phyloP scores from a whole-genome alignment of 2,113 vertebrate species.

The Arothron firmamentum region DNA sequence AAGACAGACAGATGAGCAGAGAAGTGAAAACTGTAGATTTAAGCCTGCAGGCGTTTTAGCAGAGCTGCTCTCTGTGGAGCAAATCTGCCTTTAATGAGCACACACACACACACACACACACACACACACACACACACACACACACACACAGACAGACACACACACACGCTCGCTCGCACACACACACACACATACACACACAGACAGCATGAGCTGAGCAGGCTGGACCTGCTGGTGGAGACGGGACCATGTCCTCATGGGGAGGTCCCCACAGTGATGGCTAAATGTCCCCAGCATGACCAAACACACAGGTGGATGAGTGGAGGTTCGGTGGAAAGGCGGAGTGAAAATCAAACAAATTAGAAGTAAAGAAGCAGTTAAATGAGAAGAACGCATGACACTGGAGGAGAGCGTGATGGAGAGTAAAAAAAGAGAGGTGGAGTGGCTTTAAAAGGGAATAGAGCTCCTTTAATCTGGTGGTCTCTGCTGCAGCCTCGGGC shows the following conservation, averaged over 20 bases:
- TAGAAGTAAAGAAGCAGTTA: neutral
- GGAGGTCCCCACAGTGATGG: too few relatives aligned
- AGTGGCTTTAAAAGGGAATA: constrained; percentile 57
- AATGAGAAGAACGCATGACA: constrained; percentile 1
- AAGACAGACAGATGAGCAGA: constrained; percentile 15
- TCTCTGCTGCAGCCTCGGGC: constrained; percentile 49
- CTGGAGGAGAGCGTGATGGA: constrained; percentile 10
- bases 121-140: constrained; percentile 22
- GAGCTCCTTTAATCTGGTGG: constrained; percentile 45
- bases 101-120: constrained; percentile 19
- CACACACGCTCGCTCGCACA: neutral
- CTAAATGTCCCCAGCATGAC: too few relatives aligned
- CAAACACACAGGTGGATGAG: neutral
- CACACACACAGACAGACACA: constrained; percentile 17
- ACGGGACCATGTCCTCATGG: too few relatives aligned
- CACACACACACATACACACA: neutral
- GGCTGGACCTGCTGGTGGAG: too few relatives aligned
- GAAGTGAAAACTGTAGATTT: constrained; percentile 48
- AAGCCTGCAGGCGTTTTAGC: constrained; percentile 60
- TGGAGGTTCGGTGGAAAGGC: neutral
- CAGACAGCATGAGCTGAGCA: too few relatives aligned
- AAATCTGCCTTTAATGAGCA: constrained; percentile 45
- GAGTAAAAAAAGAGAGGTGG: constrained; percentile 16
- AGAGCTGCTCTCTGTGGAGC: constrained; percentile 47
- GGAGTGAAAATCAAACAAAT: constrained; percentile 38